phyloP scores from a whole-genome alignment of 1,140 invertebrate genomes.

The Papilio polytes region DNA sequence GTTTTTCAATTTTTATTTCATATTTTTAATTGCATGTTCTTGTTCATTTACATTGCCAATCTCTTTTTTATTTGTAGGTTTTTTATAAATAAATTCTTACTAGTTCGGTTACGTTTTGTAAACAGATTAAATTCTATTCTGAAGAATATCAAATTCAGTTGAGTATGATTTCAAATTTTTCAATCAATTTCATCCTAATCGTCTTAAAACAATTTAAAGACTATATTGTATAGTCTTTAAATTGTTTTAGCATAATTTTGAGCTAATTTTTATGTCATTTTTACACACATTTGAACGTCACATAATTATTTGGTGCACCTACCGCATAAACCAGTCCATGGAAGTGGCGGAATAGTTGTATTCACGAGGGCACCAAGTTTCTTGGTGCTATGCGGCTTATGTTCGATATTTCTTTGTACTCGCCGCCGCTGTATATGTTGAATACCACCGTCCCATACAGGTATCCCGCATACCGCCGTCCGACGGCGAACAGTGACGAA shows the following conservation, averaged over 20 bases:
- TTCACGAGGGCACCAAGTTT: conserved; percentile 63
- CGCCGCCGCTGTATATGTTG: conserved; percentile 64
- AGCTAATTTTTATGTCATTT: background rate
- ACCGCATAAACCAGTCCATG: conserved; percentile 62
- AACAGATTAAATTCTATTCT: too few species aligned
- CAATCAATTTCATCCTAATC: too few species aligned
- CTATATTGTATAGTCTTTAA: too few species aligned
- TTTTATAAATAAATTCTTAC: too few species aligned
- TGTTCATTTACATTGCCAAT: background rate
- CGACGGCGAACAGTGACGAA: conserved; percentile 50
- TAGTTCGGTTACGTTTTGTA: too few species aligned
- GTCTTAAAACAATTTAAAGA: too few species aligned
- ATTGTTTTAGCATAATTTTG: background rate
- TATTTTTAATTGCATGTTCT: background rate
- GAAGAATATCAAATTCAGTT: too few species aligned
- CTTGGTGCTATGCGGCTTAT: conserved; percentile 71
- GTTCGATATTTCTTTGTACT: conserved; percentile 70
- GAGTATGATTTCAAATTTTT: too few species aligned
- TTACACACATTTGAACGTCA: conserved; percentile 2
- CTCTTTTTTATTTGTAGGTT: background rate
- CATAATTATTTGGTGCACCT: conserved; percentile 43
- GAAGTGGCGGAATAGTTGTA: conserved; percentile 74
- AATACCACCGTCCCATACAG: conserved; percentile 59
- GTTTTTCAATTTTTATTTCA: background rate
- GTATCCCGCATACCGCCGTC: conserved; percentile 55